Base-by-base conservation (phyloP, 2,113 vertebrate species). In the Danionella cerebrum region DNA sequence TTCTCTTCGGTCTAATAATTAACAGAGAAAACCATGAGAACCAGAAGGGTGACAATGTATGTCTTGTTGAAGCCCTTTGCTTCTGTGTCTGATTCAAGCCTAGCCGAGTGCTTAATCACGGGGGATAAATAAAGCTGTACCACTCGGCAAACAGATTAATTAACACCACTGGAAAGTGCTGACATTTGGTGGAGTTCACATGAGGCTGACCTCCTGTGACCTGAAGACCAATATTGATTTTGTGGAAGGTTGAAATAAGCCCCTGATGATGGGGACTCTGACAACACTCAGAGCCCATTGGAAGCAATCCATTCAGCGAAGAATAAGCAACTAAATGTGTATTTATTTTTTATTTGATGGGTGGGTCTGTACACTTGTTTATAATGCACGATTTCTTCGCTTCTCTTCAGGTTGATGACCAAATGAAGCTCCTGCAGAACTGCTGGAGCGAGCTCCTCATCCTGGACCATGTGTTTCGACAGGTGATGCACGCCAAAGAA, bases 391-490 rank as follows among this genome's bases (percentile, higher is more conserved):
- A 31, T 31, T 31, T 3, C 29, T 33, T 45, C 6, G 27, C n/a
- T 54, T 66, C 10, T 33, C 10, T 41, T 6, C 83, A 98, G 96
- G 96, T 98, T 80, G 96, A 98, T 19, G 96, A 98, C 89, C 96
- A 98, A 89, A 98, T 98, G 96, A 98, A 98, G 82, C 87, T 98
- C 68, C 91, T 98, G 80, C 96, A 98, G 84, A 98, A 98, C 85
- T 97, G 94, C 82, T 98, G 96, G 96, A 98, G 96, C 1, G 96
- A 98, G 75, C 94, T 98, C 70, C 86, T 98, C 85, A 98, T 98
- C 74, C 89, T 98, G 2, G 96, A 98, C 85, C 96, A 98, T 76
- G 90, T 98, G 79, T 98, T 95, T 83, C 90, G 96, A 44, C 96
- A 98, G 89, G 96, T 98, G 84, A 88, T 95, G 52, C 93, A 97